Conservation (phyloP, 2,888 invertebrate genomes). For the Kryphioiulus occultus region DNA sequence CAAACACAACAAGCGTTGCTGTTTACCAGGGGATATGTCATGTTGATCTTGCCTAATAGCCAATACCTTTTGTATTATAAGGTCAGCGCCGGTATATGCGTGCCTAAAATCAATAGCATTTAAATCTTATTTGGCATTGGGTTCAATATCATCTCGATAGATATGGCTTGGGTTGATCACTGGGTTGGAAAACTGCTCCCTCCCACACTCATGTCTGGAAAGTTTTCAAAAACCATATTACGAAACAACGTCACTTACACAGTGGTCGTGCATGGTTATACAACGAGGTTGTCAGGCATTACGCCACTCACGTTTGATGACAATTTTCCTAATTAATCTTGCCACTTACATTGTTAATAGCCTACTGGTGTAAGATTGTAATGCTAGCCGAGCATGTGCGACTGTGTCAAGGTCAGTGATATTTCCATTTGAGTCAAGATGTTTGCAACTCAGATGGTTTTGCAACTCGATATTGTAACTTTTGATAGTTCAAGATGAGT, state of each 20-base stretch:
- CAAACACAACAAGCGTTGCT: background rate
- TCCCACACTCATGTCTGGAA: background rate
- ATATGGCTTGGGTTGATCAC: background rate
- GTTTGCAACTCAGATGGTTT: too few species aligned
- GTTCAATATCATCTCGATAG: background rate
- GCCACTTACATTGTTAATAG: background rate
- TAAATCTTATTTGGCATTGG: slow-evolving; percentile 3
- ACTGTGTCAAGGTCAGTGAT: background rate
- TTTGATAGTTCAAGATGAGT: too few species aligned
- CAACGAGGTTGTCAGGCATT: background rate
- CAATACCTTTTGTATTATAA: background rate
- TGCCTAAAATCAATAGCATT: background rate
- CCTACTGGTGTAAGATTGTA: background rate
- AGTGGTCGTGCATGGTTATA: background rate
- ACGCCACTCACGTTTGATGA: background rate
- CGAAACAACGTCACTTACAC: background rate
- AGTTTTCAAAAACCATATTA: background rate
- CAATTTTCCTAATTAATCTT: background rate
- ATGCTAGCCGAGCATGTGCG: background rate
- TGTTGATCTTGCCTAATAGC: background rate
- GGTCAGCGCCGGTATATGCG: background rate
- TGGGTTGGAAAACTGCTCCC: background rate
- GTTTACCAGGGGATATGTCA: slow-evolving; percentile 4
- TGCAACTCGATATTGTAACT: too few species aligned
- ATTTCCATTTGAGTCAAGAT: background rate